A percentile compares a stretch with the other conserved stretches of the same genome.
Conservation (phyloP, 2,888 invertebrate species). For the Mythimna pallens region DNA sequence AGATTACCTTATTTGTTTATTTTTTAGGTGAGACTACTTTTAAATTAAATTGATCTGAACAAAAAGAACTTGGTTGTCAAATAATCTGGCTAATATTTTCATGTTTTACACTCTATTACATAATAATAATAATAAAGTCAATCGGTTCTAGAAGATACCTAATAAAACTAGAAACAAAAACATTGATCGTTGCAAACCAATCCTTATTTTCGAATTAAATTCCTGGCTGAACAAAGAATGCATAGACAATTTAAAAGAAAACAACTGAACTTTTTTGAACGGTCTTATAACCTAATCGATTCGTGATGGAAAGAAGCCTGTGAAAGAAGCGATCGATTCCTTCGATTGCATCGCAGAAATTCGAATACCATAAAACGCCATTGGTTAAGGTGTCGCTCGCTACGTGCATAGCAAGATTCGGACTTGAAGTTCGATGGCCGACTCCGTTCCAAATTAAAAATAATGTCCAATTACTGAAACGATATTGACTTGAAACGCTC, state of each 20-base stretch:
- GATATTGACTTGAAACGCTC: slow-evolving; percentile 71
- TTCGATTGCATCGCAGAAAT: slow-evolving; percentile 54
- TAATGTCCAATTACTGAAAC: slow-evolving; percentile 71
- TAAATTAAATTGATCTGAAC: slow-evolving; percentile 14
- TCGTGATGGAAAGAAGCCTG: slow-evolving; percentile 59
- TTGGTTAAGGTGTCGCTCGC: slow-evolving; percentile 66
- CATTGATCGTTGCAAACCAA: slow-evolving; percentile 4
- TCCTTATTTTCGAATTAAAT: slow-evolving; percentile 29
- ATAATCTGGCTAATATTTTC: slow-evolving; percentile 17
- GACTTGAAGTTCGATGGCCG: slow-evolving; percentile 62
- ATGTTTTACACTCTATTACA: slow-evolving; percentile 3
- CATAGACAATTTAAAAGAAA: slow-evolving; percentile 9
- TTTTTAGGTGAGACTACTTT: background rate
- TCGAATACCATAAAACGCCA: slow-evolving; percentile 69
- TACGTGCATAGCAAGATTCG: slow-evolving; percentile 64
- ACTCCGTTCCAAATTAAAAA: slow-evolving; percentile 70
- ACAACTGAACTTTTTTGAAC: background rate
- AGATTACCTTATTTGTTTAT: slow-evolving; percentile 20
- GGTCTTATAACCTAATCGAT: slow-evolving; percentile 53
- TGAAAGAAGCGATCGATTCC: slow-evolving; percentile 58
- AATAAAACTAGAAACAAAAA: slow-evolving; percentile 12
- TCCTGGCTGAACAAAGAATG: slow-evolving; percentile 10
- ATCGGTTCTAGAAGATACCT: background rate
- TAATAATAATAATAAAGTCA: slow-evolving; percentile 2
- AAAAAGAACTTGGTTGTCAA: background rate